Evolutionary conservation across 2,888 invertebrate species (phyloP).

Genomic region (Willowsia nigromaculata): DNA sequence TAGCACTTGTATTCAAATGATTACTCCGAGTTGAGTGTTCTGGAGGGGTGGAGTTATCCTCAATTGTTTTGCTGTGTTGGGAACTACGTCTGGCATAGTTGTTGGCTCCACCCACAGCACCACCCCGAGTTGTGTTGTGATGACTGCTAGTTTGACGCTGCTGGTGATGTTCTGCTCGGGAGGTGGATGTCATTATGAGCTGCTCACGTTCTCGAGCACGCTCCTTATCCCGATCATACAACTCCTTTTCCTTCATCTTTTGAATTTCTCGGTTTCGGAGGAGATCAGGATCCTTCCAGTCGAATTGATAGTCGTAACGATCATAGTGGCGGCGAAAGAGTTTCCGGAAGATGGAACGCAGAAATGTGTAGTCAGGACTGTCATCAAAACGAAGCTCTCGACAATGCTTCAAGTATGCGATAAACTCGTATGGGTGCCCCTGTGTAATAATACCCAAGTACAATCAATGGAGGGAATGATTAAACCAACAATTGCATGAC

Average conservation of each 20-base stretch:
- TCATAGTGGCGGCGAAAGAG: slow-evolving; percentile 97
- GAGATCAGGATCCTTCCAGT: slow-evolving; percentile 89
- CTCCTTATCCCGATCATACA: slow-evolving; percentile 31
- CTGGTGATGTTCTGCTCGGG: background rate
- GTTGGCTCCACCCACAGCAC: background rate
- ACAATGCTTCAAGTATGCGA: slow-evolving; percentile 97
- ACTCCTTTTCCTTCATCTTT: slow-evolving; percentile 50
- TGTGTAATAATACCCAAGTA: background rate
- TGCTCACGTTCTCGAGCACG: background rate
- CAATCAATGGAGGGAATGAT: background rate
- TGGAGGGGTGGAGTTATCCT: background rate
- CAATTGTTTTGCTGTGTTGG: slow-evolving; percentile 31
- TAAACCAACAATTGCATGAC: background rate
- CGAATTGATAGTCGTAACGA: slow-evolving; percentile 99
- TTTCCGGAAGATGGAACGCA: slow-evolving; percentile 96
- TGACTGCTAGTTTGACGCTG: slow-evolving; percentile 29
- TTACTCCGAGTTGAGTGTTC: slow-evolving; percentile 42
- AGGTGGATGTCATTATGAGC: background rate
- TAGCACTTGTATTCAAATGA: background rate
- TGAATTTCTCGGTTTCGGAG: slow-evolving; percentile 62
- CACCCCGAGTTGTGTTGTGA: background rate
- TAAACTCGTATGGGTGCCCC: slow-evolving; percentile 86
- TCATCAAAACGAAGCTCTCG: slow-evolving; percentile 97
- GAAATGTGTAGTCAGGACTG: slow-evolving; percentile 97
- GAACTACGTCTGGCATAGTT: background rate